Percentiles rank a stretch among this genome's conserved stretches.
Conservation (phyloP, 1,140 invertebrate species). For the Calliphora vicina region DNA sequence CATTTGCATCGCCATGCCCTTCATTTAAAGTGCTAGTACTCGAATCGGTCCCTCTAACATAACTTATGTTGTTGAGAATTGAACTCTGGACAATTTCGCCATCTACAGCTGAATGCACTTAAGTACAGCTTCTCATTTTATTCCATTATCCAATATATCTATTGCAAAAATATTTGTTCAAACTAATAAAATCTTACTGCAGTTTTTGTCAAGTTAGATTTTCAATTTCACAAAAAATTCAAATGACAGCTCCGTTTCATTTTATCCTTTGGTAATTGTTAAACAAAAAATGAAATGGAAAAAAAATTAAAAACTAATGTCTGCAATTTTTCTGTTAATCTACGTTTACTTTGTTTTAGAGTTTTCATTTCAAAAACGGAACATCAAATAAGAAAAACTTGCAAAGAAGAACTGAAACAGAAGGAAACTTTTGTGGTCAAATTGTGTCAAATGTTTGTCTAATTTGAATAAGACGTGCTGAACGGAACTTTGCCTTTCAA, state of each 20-base stretch:
- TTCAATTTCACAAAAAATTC: neutral
- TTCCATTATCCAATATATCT: too few species aligned
- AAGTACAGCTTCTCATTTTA: too few species aligned
- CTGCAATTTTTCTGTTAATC: neutral
- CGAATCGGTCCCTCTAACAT: too few species aligned
- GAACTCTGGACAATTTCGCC: too few species aligned
- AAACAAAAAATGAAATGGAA: neutral
- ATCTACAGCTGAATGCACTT: too few species aligned
- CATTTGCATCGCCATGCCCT: too few species aligned
- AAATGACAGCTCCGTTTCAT: neutral
- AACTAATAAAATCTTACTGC: neutral
- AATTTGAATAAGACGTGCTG: neutral
- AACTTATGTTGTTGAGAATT: too few species aligned
- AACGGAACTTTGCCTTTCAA: neutral
- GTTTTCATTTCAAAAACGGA: too few species aligned
- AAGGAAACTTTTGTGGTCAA: neutral
- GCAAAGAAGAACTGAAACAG: neutral
- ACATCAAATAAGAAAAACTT: too few species aligned
- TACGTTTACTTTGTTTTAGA: neutral
- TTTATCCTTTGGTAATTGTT: neutral
- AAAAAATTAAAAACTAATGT: neutral
- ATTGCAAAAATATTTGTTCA: too few species aligned
- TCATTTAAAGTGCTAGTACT: too few species aligned
- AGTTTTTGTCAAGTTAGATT: neutral
- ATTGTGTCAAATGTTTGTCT: conserved; percentile 4